A percentile compares a stretch with the other conserved stretches of the same genome.
phyloP scores from a whole-genome alignment of 2,113 vertebrate genomes.

The Platichthys flesus region DNA sequence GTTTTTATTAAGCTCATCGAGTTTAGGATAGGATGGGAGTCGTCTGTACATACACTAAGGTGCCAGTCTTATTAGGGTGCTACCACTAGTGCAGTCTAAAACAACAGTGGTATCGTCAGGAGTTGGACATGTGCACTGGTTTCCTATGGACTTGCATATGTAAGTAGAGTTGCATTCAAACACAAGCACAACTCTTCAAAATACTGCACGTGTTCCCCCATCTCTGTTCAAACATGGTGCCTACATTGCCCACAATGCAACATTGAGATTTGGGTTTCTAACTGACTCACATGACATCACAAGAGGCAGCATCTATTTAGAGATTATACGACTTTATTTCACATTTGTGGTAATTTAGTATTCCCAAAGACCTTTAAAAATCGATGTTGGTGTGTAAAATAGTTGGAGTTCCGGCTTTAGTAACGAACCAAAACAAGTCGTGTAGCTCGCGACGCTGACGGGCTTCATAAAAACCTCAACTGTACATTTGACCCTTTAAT shows the following conservation, averaged over 20 bases:
- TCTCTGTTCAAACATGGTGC: no score
- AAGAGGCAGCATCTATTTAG: no score
- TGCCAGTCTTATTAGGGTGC: conserved; percentile 13
- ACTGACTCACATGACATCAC: no score
- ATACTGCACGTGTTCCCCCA: no score
- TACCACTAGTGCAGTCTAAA: not conserved
- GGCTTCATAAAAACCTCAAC: conserved; percentile 67
- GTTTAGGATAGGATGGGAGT: conserved; percentile 25
- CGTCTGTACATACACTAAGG: conserved; percentile 10
- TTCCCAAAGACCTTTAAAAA: not conserved
- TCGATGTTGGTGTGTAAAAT: not conserved
- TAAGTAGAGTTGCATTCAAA: no score
- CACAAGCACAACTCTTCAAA: no score
- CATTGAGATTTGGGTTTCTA: no score
- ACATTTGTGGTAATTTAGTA: no score
- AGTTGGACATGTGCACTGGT: no score
- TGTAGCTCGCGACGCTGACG: conserved; percentile 26
- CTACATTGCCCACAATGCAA: no score
- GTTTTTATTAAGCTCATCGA: conserved; percentile 62
- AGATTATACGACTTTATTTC: not conserved
- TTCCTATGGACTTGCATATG: no score
- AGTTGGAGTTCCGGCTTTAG: not conserved
- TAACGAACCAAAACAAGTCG: conserved; percentile 49
- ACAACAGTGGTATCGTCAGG: not conserved
- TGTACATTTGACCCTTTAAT: conserved; percentile 76